Base-by-base conservation (phyloP, 2,888 invertebrate species). In the Pyrrhia umbra region DNA sequence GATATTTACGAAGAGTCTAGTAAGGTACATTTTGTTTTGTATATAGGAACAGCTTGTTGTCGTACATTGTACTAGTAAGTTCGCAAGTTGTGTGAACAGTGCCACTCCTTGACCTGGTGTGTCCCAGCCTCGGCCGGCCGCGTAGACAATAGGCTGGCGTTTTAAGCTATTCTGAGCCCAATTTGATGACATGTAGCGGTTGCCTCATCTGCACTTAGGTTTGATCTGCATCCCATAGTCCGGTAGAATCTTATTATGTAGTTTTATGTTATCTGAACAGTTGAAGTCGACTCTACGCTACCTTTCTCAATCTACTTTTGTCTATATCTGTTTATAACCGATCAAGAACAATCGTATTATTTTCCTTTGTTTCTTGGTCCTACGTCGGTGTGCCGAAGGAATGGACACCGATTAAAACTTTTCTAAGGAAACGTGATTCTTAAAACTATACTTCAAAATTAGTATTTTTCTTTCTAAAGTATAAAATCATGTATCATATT, bases 1-100 rank as follows among this genome's bases (percentile, higher is more conserved):
- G 16, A 70, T 73, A 66, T 76, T 68, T 62, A 62, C 18, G 43
- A 68, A 77, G 62, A 60, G 54, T 56, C 21, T 47, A 43, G 49
- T 65, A 61, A 50, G 62, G 34, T 60, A 45, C 40, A 42, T 57
- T 72, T 74, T 52, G 16, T 52, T 68, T 68, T 68, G 49, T 65
- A 47, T 45, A 65, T 59, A 58, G n/a, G 18, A 20, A 40, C 37
- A 50, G 49, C 49, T 66, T 55, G 34, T 54, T 21, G 25, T 58
- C n/a, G 45, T 42, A 37, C n/a, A 34, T 21, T 34, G 18, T 13
- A 42, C 39, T 23, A 39, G 27, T 43, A 13, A 43, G 50, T 27
- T 20, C 16, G 18, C 16, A 9, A 40, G 34, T 9, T 23, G 25
- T 13, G 42, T 15, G 49, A 18, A 8, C 2, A 37, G 15, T 9